These are phyloP conservation scores for Glossophaga mutica DNA, from an alignment of 2,797 vertebrate species.

Conservation along the genomic window DNA sequence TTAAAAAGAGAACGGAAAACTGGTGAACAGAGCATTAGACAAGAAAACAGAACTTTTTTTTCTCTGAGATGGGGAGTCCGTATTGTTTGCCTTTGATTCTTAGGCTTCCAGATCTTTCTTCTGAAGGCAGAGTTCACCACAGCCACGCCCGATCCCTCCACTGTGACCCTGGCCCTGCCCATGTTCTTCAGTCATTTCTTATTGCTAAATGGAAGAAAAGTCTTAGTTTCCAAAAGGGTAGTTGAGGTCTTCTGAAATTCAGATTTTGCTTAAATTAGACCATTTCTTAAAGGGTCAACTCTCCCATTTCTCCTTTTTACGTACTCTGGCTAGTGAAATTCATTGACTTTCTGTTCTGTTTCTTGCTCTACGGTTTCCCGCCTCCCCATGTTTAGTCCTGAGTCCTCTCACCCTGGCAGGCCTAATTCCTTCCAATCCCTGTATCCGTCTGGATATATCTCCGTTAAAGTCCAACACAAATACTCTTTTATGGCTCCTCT, in stretches of 20 bases:
- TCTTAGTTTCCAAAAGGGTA: not conserved
- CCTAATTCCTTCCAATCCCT: not conserved
- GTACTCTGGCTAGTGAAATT: not conserved
- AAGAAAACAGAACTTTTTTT: not conserved
- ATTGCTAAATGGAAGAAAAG: not conserved
- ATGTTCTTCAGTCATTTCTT: not conserved
- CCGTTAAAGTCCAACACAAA: not conserved
- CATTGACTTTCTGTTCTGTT: not conserved
- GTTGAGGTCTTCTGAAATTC: not conserved
- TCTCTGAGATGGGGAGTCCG: not conserved
- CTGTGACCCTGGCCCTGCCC: not conserved
- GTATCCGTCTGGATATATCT: not conserved
- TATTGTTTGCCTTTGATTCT: not conserved
- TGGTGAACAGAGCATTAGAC: not conserved
- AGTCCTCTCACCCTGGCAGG: not conserved
- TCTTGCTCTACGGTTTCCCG: not conserved
- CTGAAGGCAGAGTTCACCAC: not conserved
- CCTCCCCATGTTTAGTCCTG: not conserved
- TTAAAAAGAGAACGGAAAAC: not conserved
- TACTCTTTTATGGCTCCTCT: not conserved
- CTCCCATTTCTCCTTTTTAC: not conserved
- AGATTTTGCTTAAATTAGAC: not conserved
- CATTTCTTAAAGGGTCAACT: not conserved
- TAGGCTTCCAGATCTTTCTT: not conserved
- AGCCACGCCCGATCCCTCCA: not conserved